Base-by-base conservation (phyloP, 2,888 invertebrate species). In the Poecilus cupreus region DNA sequence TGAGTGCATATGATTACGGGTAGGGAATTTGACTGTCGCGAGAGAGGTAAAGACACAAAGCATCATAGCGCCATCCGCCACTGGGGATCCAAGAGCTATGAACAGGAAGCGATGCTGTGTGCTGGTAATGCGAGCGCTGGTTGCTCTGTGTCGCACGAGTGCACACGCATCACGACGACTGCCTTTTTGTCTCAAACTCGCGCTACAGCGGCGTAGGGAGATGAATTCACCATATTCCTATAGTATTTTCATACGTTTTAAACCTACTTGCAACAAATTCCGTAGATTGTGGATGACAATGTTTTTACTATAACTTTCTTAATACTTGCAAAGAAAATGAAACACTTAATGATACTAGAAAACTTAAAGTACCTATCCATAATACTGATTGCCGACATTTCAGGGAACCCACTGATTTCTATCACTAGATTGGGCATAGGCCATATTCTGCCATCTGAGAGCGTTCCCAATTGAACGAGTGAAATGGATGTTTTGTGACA, bases 1-100 rank as follows among this genome's bases (percentile, higher is more conserved):
- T 72, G 51, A 75, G 74, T 75, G 74, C 74, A 75, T 75, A 24
- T 75, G 74, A 75, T 72, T 72, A 72, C 72, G 13, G 10, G 72
- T 22, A 22, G 72, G 72, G 72, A 24, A 46, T 39, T 72, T 64
- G 64, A 37, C 37, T 13, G 64, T 18, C 64, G 37, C 26, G 6
- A 11, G 37, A 64, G 64, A 64, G 5, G 11, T 68, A 68, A 39
- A 68, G 68, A 68, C 68, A 68, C 68, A 68, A 68, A 68, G 68
- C 68, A 39, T 68, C 39, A 68, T 68, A 37, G 22, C 22, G 20
- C 24, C 60, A 43, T 43, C 43, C 43, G 32, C 54, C 54, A 11
- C 1, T 20, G 18, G 54, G 54, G 49, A 49, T 13, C 13, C 13
- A 49, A 16, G 8, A 18, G 16, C 18, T 49, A 8, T 16, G 18